A percentile compares a stretch with the other conserved stretches of the same genome.
These are phyloP conservation scores for Litoditis marina DNA, from an alignment of 2,888 invertebrate genomes.

Conservation along the genomic window DNA sequence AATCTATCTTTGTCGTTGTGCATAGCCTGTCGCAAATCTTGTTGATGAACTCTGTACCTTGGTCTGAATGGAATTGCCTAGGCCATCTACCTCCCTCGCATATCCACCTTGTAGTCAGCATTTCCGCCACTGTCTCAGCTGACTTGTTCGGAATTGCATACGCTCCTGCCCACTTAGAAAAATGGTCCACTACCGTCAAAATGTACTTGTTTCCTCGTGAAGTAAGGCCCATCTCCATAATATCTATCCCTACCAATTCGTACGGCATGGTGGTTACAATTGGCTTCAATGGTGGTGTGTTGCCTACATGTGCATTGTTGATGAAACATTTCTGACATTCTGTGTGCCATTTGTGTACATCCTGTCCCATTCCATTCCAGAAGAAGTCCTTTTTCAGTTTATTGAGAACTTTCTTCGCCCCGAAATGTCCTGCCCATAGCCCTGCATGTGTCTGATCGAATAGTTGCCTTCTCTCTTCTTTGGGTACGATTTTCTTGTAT, in stretches of 20 bases:
- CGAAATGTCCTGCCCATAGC: conserved; percentile 10
- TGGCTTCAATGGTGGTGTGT: conserved; percentile 19
- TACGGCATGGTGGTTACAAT: conserved; percentile 5
- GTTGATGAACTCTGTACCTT: conserved; percentile 23
- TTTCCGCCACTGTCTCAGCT: conserved; percentile 22
- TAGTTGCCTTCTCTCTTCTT: conserved; percentile 3
- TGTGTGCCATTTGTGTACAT: conserved; percentile 14
- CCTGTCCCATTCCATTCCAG: conserved; percentile 21
- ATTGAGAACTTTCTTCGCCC: background rate
- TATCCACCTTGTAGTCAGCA: conserved; percentile 19
- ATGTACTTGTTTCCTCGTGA: conserved; percentile 18
- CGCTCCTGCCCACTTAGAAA: conserved; percentile 16
- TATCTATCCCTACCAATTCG: conserved; percentile 22
- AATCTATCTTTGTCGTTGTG: conserved; percentile 10
- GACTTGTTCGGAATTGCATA: conserved; percentile 20
- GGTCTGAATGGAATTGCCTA: conserved; percentile 15
- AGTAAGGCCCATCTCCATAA: conserved; percentile 19
- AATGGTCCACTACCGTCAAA: conserved; percentile 24
- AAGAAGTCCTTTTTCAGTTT: conserved; percentile 10
- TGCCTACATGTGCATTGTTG: conserved; percentile 3
- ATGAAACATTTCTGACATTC: conserved; percentile 16
- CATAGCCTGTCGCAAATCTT: conserved; percentile 6
- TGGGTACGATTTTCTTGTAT: conserved; percentile 15
- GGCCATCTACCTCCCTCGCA: conserved; percentile 20
- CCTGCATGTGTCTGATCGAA: conserved; percentile 17